These are phyloP conservation scores for Drosophila flavopinicola DNA, from an alignment of 2,888 invertebrate genomes.

Conservation along the genomic window DNA sequence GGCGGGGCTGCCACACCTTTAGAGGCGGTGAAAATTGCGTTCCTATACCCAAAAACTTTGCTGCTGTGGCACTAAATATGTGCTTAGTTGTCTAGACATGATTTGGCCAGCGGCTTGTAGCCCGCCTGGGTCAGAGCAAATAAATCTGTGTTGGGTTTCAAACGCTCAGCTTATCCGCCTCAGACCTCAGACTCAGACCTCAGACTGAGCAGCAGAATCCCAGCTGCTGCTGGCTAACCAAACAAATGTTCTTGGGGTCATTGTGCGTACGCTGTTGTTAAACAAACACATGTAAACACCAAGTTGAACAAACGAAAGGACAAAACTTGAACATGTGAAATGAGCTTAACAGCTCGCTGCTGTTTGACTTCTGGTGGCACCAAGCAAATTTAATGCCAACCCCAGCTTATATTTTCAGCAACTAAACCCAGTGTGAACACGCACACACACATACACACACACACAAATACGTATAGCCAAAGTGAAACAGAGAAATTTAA, in stretches of 20 bases:
- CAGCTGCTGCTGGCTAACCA: slow-evolving; percentile 47
- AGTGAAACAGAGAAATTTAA: slow-evolving; percentile 21
- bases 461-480: neutral
- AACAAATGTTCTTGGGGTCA: slow-evolving; percentile 70
- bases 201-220: neutral
- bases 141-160: slow-evolving; percentile 70
- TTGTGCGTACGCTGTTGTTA: slow-evolving; percentile 35
- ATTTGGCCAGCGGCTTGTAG: slow-evolving; percentile 52
- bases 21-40: neutral
- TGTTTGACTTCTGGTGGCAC: slow-evolving; percentile 63
- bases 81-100: slow-evolving; percentile 69
- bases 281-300: slow-evolving; percentile 67
- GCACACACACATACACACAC: slow-evolving; percentile 2
- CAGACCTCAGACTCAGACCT: neutral
- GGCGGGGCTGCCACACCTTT: slow-evolving; percentile 3
- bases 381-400: slow-evolving; percentile 48
- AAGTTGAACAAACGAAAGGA: slow-evolving; percentile 40
- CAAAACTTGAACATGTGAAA: slow-evolving; percentile 63
- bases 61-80: slow-evolving; percentile 42
- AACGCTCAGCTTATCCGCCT: slow-evolving; percentile 27
- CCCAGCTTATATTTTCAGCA: slow-evolving; percentile 46
- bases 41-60: neutral
- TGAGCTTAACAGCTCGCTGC: slow-evolving; percentile 64
- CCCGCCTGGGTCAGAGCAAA: slow-evolving; percentile 40
- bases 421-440: slow-evolving; percentile 15